phyloP scores from a whole-genome alignment of 2,797 vertebrate genomes.

The Prionace glauca region DNA sequence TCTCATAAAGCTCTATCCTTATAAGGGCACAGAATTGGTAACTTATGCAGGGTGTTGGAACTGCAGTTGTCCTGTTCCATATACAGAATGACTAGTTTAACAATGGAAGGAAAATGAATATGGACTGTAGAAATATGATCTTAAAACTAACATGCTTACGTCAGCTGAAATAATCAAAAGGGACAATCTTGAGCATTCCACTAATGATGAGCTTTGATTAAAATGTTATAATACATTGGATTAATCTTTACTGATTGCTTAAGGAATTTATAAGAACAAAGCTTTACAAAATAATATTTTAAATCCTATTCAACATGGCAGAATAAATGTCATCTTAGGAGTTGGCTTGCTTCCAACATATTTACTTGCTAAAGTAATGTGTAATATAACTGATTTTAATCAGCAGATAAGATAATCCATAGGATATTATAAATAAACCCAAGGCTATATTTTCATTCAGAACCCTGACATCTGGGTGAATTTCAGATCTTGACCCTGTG shows the following conservation, averaged over 20 bases:
- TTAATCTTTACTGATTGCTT: not conserved
- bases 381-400: not conserved
- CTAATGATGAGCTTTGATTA: not conserved
- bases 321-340: not conserved
- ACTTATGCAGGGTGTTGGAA: not conserved
- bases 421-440: not conserved
- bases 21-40: not conserved
- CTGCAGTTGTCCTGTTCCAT: not conserved
- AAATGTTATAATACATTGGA: not conserved
- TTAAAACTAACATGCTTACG: not conserved
- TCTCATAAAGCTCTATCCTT: not conserved
- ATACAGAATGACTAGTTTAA: not conserved
- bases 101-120: not conserved
- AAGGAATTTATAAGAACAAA: not conserved
- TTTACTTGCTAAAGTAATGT: not conserved
- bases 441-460: not conserved
- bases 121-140: not conserved
- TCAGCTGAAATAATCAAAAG: not conserved
- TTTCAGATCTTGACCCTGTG: not conserved
- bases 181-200: not conserved
- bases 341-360: no score
- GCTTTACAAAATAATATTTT: conserved; percentile 18
- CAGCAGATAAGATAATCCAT: not conserved
- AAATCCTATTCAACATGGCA: not conserved
- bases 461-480: not conserved